Conservation (phyloP, 1,140 invertebrate genomes). For the Drosophila quadrilineata region DNA sequence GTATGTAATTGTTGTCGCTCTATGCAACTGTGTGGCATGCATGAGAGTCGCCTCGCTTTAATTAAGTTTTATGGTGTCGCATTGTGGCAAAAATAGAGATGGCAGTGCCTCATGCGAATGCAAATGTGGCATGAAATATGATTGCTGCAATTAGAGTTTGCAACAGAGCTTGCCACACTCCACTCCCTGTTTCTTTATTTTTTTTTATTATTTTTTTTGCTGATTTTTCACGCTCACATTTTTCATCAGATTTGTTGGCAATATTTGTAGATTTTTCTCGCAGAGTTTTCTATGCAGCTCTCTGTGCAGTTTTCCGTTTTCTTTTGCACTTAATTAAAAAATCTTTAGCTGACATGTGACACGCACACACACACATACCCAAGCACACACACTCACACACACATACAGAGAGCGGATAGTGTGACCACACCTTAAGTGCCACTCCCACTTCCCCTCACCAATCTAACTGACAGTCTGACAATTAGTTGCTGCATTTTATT, state of each 20-base stretch:
- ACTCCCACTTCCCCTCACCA: background rate
- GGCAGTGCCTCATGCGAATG: conserved; percentile 29
- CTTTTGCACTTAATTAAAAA: conserved; percentile 67
- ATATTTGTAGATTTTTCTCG: too few relatives aligned
- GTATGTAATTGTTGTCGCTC: background rate
- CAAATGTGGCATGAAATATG: conserved; percentile 38
- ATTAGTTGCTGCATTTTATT: conserved; percentile 12
- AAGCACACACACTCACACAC: too few relatives aligned
- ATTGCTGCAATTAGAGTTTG: conserved; percentile 29
- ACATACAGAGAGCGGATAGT: too few relatives aligned
- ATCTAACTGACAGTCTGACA: conserved; percentile 11
- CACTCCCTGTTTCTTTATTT: background rate
- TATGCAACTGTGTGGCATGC: background rate
- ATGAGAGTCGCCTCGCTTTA: background rate
- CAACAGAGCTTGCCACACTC: background rate
- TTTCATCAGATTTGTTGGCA: background rate
- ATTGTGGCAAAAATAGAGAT: background rate
- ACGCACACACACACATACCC: too few relatives aligned
- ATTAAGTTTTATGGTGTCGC: conserved; percentile 12
- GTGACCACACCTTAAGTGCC: too few relatives aligned
- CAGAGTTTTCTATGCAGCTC: too few relatives aligned
- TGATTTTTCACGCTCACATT: too few relatives aligned
- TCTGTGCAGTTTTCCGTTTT: conserved; percentile 29
- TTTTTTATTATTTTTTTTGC: background rate
- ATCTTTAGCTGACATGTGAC: conserved; percentile 59